Conservation (phyloP, 2,113 vertebrate species). For the Gopherus evgoodei region DNA sequence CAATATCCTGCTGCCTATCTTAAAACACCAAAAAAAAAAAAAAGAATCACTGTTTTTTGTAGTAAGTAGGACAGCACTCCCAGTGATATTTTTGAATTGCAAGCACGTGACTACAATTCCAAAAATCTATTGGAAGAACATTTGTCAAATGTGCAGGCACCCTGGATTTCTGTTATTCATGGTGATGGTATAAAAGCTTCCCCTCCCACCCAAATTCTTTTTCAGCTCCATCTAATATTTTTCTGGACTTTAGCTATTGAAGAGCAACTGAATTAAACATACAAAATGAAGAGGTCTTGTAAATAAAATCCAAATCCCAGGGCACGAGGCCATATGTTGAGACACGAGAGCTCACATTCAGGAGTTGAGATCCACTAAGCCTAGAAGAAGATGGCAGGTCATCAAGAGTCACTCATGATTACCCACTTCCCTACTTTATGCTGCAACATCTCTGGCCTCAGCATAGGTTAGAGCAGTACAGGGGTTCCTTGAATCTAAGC, state of each 20-base stretch:
- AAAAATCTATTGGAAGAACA: conserved; percentile 61
- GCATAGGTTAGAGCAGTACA: not conserved
- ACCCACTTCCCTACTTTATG: not conserved
- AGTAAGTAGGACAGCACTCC: conserved; percentile 65
- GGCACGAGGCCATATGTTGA: not conserved
- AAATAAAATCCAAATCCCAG: not conserved
- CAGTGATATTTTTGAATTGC: conserved; percentile 64
- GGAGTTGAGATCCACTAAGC: not conserved
- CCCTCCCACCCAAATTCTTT: conserved; percentile 3
- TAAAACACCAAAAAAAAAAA: conserved; percentile 45
- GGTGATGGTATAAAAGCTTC: conserved; percentile 41
- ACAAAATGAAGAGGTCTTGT: not conserved
- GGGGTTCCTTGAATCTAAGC: not conserved
- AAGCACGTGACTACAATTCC: conserved; percentile 65
- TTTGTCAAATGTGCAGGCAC: conserved; percentile 45
- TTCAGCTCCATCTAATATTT: not conserved
- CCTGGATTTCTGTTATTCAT: conserved; percentile 64
- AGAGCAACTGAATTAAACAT: conserved; percentile 7
- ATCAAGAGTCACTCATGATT: not conserved
- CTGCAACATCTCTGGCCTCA: not conserved
- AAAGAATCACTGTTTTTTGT: conserved; percentile 29
- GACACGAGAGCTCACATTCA: not conserved
- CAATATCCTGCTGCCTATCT: conserved; percentile 32
- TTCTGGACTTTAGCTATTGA: not conserved
- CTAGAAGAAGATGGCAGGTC: not conserved